Conservation (phyloP, 1,140 invertebrate genomes). For the Drosophila murphyi region DNA sequence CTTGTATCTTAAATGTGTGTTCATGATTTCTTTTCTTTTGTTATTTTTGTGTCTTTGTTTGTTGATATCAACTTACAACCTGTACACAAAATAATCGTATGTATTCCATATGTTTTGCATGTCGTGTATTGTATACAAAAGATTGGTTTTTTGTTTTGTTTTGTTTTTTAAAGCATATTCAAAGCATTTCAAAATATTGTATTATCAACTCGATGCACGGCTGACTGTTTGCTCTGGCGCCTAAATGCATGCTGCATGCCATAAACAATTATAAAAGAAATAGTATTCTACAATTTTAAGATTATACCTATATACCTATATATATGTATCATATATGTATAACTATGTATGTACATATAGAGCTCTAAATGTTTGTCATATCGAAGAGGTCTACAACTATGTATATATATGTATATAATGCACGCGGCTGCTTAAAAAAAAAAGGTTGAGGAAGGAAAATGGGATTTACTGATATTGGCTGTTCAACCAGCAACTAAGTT, state of each 20-base stretch:
- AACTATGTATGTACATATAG: constrained; percentile 59
- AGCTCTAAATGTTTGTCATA: constrained; percentile 66
- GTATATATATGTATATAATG: constrained; percentile 35
- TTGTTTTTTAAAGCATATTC: constrained; percentile 76
- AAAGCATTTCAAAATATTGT: constrained; percentile 73
- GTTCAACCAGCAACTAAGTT: constrained; percentile 24
- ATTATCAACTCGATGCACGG: constrained; percentile 37
- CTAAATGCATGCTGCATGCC: constrained; percentile 70
- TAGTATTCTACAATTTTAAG: constrained; percentile 18
- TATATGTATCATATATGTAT: constrained; percentile 52
- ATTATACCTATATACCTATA: constrained; percentile 44
- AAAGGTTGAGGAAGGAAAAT: constrained; percentile 7
- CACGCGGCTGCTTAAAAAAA: constrained; percentile 42
- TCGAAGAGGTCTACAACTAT: constrained; percentile 49
- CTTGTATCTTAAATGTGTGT: constrained; percentile 7
- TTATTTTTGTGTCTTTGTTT: constrained; percentile 10
- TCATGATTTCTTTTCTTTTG: background rate
- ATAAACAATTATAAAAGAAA: constrained; percentile 44
- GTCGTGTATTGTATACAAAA: constrained; percentile 58
- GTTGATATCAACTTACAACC: constrained; percentile 41
- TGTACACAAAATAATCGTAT: constrained; percentile 54
- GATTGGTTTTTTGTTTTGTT: constrained; percentile 37
- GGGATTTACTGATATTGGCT: constrained; percentile 26
- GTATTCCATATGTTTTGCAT: constrained; percentile 32
- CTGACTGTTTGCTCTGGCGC: constrained; percentile 45